Conservation (phyloP, 2,888 invertebrate species). For the Abrostola tripartita region DNA sequence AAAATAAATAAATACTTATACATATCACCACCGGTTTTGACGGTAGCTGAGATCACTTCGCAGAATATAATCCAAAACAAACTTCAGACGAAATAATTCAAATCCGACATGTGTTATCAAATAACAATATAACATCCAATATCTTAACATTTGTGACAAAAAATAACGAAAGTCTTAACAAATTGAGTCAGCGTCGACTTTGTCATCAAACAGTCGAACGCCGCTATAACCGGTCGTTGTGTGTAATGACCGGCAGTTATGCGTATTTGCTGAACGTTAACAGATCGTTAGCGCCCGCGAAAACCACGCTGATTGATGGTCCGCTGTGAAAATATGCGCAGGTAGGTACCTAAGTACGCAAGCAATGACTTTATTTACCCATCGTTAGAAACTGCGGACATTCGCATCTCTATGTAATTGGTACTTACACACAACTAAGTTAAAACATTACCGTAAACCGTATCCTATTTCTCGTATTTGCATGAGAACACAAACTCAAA, state of each 20-base stretch:
- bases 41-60: no score
- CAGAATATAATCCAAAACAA: neutral
- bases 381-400: slow-evolving; percentile 4
- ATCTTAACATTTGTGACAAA: slow-evolving; percentile 19
- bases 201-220: slow-evolving; percentile 17
- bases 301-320: slow-evolving; percentile 35
- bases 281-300: slow-evolving; percentile 46
- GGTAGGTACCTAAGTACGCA: neutral
- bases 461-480: slow-evolving; percentile 5
- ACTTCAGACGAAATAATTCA: neutral
- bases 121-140: slow-evolving; percentile 7
- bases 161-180: no score
- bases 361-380: slow-evolving; percentile 21
- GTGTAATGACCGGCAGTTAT: slow-evolving; percentile 33
- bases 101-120: slow-evolving; percentile 8
- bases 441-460: neutral
- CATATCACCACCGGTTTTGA: no score
- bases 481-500: slow-evolving; percentile 16
- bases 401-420: neutral
- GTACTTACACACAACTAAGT: neutral
- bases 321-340: slow-evolving; percentile 7
- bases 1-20: no score
- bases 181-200: slow-evolving; percentile 19
- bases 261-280: slow-evolving; percentile 43
- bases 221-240: slow-evolving; percentile 24